Evolutionary conservation across 2,113 vertebrate species (phyloP), one percentile per base, ranked within the genome.

Genomic region (Clarias magur): DNA sequence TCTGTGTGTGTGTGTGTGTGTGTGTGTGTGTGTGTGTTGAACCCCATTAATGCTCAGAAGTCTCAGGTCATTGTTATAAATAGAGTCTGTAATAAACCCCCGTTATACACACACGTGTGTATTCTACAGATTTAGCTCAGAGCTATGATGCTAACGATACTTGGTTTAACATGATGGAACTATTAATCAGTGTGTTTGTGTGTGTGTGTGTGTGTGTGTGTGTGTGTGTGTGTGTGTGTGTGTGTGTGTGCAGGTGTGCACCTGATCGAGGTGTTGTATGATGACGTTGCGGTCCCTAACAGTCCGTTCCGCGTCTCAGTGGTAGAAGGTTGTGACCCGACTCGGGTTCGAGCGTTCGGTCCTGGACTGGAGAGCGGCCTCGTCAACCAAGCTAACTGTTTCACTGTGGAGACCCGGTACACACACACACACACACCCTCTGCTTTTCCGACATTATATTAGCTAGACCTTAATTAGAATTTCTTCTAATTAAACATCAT

Each of bases 301-400:
- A 98, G 97, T 89, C 98, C 98, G 0, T 99, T 99, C 95, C 94
- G 95, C 13, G 97, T 99, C 84, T 95, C 94, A 0, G 97, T 99
- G 90, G 92, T 96, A 0, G 98, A 99, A 90, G 98, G 98, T 84
- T 99, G 98, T 2, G 97, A 99, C 92, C 97, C 98, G 0, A 95
- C 94, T 48, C 94, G 97, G 0, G 97, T 99, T 17, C 95, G 97
- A 3, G 98, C 97, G 0, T 99, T 93, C 0, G 98, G 98, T 2
- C 97, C 97, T 0, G 98, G 98, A 30, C 95, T 99, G 79, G 97
- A 99, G 86, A 92, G 96, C 0, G 98, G 98, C 68, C 89, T 98
- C 23, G 96, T 97, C 83, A 97, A 97, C 93, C 97, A 96, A n/a
- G 85, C 97, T 54, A 99, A 98, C 92, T 95, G 94, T 92, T 99